These are phyloP conservation scores for Boulengeromyrus knoepffleri DNA, from an alignment of 2,113 vertebrate genomes.

Conservation along the genomic window DNA sequence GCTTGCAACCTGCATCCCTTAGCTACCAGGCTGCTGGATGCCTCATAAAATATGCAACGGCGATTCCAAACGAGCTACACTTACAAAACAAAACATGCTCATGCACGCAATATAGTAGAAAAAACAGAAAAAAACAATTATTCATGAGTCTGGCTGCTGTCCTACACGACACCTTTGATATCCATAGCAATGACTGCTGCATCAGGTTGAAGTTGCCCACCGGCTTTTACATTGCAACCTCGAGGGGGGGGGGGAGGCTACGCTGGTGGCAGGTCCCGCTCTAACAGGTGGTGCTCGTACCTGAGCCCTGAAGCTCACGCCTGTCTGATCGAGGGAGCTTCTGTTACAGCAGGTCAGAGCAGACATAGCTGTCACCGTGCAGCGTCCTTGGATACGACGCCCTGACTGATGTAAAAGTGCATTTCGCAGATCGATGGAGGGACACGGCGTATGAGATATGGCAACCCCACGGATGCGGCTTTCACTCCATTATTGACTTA, in stretches of 20 bases:
- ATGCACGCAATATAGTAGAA: not conserved
- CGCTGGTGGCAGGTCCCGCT: slow-evolving; percentile 26
- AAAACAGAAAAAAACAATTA: not conserved
- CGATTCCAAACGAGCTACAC: not conserved
- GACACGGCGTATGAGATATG: not conserved
- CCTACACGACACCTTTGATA: slow-evolving; percentile 32
- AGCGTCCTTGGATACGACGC: not conserved
- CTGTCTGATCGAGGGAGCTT: not conserved
- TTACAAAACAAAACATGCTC: not conserved
- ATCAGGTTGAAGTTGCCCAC: slow-evolving; percentile 33
- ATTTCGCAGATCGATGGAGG: not conserved
- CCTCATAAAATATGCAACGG: not conserved
- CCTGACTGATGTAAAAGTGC: not conserved
- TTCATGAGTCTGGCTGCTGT: slow-evolving; percentile 36
- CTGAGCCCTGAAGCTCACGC: not conserved
- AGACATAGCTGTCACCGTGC: too few relatives aligned
- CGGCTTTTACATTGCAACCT: slow-evolving; percentile 35
- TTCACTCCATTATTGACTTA: slow-evolving; percentile 3
- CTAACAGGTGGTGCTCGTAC: not conserved
- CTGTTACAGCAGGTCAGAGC: not conserved
- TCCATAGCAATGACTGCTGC: slow-evolving; percentile 53
- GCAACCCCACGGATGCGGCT: not conserved
- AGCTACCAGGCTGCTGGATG: not conserved
- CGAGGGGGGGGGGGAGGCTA: slow-evolving; percentile 25
- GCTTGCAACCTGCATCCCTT: not conserved